Percentiles rank a stretch among this genome's conserved stretches.
Evolutionary conservation across 1,140 invertebrate genomes (phyloP).

Genomic region (Campoletis sonorensis): DNA sequence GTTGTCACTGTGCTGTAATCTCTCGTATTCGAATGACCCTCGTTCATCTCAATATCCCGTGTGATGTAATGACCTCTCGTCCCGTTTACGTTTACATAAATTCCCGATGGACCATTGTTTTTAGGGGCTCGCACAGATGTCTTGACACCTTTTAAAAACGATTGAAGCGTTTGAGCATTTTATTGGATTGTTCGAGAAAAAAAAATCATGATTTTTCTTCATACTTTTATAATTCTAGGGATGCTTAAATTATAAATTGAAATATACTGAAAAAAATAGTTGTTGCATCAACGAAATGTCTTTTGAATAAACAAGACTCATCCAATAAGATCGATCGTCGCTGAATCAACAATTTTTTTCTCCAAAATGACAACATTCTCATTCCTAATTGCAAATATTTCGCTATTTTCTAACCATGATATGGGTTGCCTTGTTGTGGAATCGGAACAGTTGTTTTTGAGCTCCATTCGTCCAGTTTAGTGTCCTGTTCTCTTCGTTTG

Average conservation of each 20-base stretch:
- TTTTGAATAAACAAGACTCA: background rate
- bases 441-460: slow-evolving; percentile 54
- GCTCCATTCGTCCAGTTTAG: slow-evolving; percentile 56
- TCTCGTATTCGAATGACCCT: slow-evolving; percentile 62
- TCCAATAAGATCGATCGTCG: too few relatives aligned
- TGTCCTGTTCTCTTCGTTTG: slow-evolving; percentile 48
- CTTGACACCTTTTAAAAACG: background rate
- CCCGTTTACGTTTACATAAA: slow-evolving; percentile 60
- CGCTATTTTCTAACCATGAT: slow-evolving; percentile 36
- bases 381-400: too few relatives aligned
- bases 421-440: slow-evolving; percentile 38
- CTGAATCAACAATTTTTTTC: too few relatives aligned
- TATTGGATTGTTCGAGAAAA: too few relatives aligned
- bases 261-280: too few relatives aligned
- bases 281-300: too few relatives aligned
- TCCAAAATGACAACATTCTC: too few relatives aligned
- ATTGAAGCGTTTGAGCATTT: too few relatives aligned
- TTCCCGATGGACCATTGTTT: slow-evolving; percentile 49
- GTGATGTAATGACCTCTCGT: slow-evolving; percentile 61
- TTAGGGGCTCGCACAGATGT: background rate
- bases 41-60: slow-evolving; percentile 60
- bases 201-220: too few relatives aligned
- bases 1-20: slow-evolving; percentile 47
- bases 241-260: too few relatives aligned
- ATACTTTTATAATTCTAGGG: too few relatives aligned